Evolutionary conservation across 2,797 vertebrate species (phyloP).

Genomic region (Xiphophorus birchmanni): DNA sequence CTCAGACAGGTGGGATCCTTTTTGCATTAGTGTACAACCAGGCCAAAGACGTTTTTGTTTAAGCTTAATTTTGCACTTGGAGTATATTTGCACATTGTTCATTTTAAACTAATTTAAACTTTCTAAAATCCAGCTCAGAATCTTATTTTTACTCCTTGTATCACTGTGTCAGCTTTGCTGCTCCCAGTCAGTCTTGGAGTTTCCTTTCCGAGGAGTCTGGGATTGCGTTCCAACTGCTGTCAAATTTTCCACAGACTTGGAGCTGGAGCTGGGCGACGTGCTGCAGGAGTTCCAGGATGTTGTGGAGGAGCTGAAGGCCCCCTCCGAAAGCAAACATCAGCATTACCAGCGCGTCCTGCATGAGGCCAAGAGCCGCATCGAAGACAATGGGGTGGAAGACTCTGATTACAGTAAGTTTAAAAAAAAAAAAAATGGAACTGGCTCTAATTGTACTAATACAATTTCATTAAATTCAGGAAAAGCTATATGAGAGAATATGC

Average conservation of each 20-base stretch:
- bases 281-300: constrained; percentile 83
- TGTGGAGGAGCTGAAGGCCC: constrained; percentile 77
- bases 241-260: constrained; percentile 77
- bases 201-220: constrained; percentile 29
- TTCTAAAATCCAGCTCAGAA: neutral
- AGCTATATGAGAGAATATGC: neutral
- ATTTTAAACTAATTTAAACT: neutral
- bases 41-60: neutral
- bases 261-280: constrained; percentile 76
- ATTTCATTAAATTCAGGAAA: constrained; percentile 15
- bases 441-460: neutral
- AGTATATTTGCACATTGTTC: neutral
- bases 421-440: neutral
- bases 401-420: constrained; percentile 76
- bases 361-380: constrained; percentile 67
- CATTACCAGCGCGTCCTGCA: constrained; percentile 64
- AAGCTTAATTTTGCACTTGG: neutral
- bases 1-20: neutral
- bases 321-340: constrained; percentile 53
- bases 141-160: neutral
- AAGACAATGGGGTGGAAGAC: constrained; percentile 79
- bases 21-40: neutral
- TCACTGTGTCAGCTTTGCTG: constrained; percentile 1
- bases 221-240: constrained; percentile 47
- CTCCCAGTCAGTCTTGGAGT: constrained; percentile 6